Conservation (phyloP, 1,140 invertebrate species). For the Drosophila setifemur region DNA sequence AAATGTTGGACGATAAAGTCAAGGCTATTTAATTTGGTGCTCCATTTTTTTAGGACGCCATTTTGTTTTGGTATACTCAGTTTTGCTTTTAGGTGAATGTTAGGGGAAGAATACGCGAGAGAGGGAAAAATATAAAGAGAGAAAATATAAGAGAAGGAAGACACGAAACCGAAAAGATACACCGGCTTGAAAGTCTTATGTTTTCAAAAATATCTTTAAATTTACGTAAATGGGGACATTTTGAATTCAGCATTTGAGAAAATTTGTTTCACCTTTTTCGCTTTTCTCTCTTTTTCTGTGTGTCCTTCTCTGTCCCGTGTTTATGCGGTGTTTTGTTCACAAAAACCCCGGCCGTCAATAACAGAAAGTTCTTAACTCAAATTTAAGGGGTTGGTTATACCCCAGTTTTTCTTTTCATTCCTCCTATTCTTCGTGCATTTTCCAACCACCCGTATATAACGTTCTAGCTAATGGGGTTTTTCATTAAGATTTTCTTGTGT, state of each 20-base stretch:
- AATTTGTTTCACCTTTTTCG: background rate
- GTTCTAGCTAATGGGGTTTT: background rate
- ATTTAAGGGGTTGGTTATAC: slow-evolving; percentile 47
- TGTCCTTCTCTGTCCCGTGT: slow-evolving; percentile 11
- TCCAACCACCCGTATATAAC: slow-evolving; percentile 42
- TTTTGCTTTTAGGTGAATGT: slow-evolving; percentile 28
- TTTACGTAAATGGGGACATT: too few species aligned
- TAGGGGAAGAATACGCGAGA: background rate
- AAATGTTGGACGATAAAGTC: too few species aligned
- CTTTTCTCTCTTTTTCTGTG: background rate
- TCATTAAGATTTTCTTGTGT: slow-evolving; percentile 7
- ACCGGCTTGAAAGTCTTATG: slow-evolving; percentile 58
- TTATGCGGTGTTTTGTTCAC: slow-evolving; percentile 21
- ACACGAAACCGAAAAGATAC: slow-evolving; percentile 8
- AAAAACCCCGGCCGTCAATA: slow-evolving; percentile 53
- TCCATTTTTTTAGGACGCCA: slow-evolving; percentile 38
- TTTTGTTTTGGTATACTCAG: slow-evolving; percentile 73
- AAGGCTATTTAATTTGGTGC: background rate
- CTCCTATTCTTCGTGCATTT: slow-evolving; percentile 34
- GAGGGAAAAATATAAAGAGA: slow-evolving; percentile 5
- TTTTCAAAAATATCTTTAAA: too few species aligned
- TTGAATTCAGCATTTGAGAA: slow-evolving; percentile 5
- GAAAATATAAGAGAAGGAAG: background rate
- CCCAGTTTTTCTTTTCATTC: background rate
- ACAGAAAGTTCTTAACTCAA: slow-evolving; percentile 62